These are phyloP conservation scores for Chiloscyllium plagiosum DNA, from an alignment of 2,113 vertebrate species.

Conservation along the genomic window DNA sequence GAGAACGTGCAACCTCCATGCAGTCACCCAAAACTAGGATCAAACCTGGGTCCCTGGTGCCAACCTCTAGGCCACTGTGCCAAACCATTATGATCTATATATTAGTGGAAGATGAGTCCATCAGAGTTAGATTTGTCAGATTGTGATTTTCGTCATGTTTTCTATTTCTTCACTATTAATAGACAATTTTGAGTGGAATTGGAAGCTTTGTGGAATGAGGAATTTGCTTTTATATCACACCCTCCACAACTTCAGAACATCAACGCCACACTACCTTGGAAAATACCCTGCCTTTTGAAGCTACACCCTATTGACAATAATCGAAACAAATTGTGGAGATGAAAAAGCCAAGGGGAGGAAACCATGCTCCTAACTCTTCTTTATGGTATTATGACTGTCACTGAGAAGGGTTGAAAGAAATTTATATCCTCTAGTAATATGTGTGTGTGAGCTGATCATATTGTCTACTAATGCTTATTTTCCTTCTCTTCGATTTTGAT, in stretches of 20 bases:
- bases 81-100: neutral
- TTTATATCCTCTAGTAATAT: neutral
- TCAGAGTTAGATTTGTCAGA: too few species aligned
- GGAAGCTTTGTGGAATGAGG: neutral
- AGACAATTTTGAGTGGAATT: neutral
- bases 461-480: neutral
- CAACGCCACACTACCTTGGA: neutral
- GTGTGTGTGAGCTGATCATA: neutral
- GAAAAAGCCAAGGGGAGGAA: neutral
- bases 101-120: neutral
- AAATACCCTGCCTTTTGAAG: neutral
- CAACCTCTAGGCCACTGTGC: too few species aligned
- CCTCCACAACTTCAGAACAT: neutral
- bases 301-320: too few species aligned
- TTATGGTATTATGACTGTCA: neutral
- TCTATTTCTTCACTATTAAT: neutral
- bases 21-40: too few species aligned
- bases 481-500: neutral
- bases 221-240: neutral
- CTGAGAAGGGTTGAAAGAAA: neutral
- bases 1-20: too few species aligned
- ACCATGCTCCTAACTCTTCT: neutral
- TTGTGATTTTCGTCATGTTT: neutral
- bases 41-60: too few species aligned
- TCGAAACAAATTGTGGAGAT: too few species aligned